phyloP scores from a whole-genome alignment of 1,140 invertebrate species.

The Stenopsyche tienmushanensis region DNA sequence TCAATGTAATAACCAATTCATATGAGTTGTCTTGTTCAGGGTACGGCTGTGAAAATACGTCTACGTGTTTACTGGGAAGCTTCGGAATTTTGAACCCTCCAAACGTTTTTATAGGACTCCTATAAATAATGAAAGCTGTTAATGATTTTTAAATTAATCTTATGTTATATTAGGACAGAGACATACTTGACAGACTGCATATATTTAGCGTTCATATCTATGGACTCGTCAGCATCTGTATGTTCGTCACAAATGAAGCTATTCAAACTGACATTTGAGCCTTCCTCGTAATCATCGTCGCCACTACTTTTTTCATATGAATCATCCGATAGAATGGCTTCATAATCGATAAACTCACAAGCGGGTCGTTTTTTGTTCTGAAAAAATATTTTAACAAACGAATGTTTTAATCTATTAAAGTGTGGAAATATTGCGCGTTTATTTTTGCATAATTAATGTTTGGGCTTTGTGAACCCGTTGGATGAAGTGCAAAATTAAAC shows the following conservation, averaged over 20 bases:
- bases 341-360: constrained; percentile 56
- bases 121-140: constrained; percentile 38
- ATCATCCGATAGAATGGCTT: constrained; percentile 58
- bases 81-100: constrained; percentile 51
- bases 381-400: constrained; percentile 20
- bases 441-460: too few species aligned
- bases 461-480: too few species aligned
- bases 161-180: not conserved
- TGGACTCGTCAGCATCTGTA: constrained; percentile 45
- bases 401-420: not conserved
- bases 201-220: constrained; percentile 61
- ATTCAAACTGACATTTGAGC: constrained; percentile 45
- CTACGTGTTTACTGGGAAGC: constrained; percentile 44
- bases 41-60: constrained; percentile 49
- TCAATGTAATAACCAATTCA: constrained; percentile 47
- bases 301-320: constrained; percentile 45
- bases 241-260: constrained; percentile 54
- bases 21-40: constrained; percentile 48
- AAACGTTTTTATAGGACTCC: constrained; percentile 50
- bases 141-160: too few species aligned
- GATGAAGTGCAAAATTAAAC: too few species aligned
- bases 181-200: constrained; percentile 58
- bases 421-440: too few species aligned
- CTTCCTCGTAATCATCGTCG: constrained; percentile 44
- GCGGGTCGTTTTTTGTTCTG: constrained; percentile 47